Conservation (phyloP, 53 echinoderm and acorn worm species). For the Glandiceps talaboti region DNA sequence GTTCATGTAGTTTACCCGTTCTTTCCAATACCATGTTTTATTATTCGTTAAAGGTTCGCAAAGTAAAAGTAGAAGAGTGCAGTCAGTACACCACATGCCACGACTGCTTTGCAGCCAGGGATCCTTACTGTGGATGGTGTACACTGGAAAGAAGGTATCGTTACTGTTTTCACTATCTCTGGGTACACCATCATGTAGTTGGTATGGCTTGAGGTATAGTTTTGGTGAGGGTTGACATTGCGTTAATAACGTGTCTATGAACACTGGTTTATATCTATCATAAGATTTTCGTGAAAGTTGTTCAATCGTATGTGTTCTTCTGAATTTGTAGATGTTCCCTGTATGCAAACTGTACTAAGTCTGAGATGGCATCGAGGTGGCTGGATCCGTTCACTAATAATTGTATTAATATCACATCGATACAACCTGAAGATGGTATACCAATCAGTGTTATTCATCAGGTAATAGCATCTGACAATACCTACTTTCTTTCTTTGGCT, state of each 20-base stretch:
- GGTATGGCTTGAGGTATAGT: no score
- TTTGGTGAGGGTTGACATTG: no score
- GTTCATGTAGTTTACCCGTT: no score
- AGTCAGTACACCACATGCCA: constrained; percentile 3
- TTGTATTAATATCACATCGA: not conserved
- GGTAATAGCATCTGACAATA: no score
- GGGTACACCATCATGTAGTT: no score
- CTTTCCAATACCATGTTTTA: not conserved
- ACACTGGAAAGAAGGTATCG: constrained; percentile 2
- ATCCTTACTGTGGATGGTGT: constrained; percentile 14
- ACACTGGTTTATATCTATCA: no score
- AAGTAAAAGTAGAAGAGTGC: constrained; percentile 9
- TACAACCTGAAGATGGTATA: not conserved
- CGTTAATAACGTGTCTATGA: no score
- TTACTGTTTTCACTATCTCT: no score
- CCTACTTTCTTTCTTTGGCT: no score
- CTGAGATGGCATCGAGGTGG: not conserved
- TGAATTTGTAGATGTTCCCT: not conserved
- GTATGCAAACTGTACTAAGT: not conserved
- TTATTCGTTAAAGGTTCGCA: not conserved
- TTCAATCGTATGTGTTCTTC: no score
- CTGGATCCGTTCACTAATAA: not conserved
- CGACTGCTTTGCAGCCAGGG: not conserved
- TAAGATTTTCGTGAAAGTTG: no score
- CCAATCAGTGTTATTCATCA: not conserved